These are phyloP conservation scores for Taeniopygia guttata DNA, from an alignment of 2,797 vertebrate species.

Conservation along the genomic window DNA sequence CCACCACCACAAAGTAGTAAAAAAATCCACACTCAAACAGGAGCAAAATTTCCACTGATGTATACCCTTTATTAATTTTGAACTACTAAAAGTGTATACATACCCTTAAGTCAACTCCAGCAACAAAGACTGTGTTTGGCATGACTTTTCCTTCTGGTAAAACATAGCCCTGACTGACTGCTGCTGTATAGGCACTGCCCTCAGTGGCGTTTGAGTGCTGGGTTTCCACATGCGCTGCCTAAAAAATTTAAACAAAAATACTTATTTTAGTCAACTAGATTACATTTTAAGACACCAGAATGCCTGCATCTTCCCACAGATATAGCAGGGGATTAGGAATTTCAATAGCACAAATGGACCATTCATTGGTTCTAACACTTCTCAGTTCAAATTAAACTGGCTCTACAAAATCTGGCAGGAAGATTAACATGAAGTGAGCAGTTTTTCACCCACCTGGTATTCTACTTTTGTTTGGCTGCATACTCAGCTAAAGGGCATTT, in stretches of 20 bases:
- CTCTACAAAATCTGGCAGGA: background rate
- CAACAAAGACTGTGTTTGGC: constrained; percentile 93
- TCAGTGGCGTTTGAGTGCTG: constrained; percentile 74
- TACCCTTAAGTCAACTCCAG: constrained; percentile 94
- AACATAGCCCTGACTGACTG: constrained; percentile 88
- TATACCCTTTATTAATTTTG: accelerated
- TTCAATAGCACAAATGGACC: background rate
- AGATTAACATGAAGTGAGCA: background rate
- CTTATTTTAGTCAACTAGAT: background rate
- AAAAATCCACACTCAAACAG: background rate
- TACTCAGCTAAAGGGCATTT: background rate
- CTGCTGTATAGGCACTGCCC: constrained; percentile 56
- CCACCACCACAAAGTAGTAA: background rate
- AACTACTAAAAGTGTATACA: background rate
- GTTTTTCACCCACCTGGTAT: background rate
- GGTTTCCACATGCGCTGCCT: constrained; percentile 69
- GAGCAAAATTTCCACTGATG: background rate
- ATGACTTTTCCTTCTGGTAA: constrained; percentile 92
- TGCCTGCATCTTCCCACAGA: background rate
- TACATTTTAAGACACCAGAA: background rate
- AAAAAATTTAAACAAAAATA: constrained; percentile 30
- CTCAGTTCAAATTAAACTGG: background rate
- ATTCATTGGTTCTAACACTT: background rate
- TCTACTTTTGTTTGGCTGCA: background rate
- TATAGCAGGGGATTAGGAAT: accelerated